phyloP scores from a whole-genome alignment of 1,140 invertebrate genomes.

The Drosophila pseudoananassae region DNA sequence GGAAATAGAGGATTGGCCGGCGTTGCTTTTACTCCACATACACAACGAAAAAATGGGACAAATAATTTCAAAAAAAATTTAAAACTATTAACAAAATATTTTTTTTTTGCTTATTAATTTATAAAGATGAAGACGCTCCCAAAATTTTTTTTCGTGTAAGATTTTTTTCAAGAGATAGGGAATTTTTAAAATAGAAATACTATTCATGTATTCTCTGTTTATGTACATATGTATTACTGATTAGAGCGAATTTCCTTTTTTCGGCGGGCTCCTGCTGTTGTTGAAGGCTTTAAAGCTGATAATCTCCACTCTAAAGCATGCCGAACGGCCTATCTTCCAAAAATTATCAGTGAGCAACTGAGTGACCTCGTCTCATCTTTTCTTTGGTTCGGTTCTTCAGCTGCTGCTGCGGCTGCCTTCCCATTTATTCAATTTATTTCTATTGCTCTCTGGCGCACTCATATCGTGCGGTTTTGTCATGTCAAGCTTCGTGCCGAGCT shows the following conservation, averaged over 20 bases:
- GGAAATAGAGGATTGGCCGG: conserved; percentile 66
- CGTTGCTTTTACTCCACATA: conserved; percentile 20
- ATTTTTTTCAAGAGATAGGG: not conserved
- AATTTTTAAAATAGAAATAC: not conserved
- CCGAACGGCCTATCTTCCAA: conserved; percentile 64
- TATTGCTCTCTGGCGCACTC: conserved; percentile 51
- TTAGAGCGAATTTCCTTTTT: conserved; percentile 1
- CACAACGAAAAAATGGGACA: conserved; percentile 2
- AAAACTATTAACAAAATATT: too few species aligned
- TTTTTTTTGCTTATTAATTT: too few species aligned
- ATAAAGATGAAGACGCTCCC: too few species aligned
- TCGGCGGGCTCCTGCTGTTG: conserved; percentile 4
- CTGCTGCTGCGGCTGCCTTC: conserved; percentile 37
- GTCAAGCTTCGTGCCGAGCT: conserved; percentile 28
- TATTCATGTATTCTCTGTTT: not conserved
- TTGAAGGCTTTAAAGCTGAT: conserved; percentile 31
- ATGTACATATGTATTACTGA: not conserved
- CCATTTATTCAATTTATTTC: conserved; percentile 81
- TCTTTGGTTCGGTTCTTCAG: conserved; percentile 26
- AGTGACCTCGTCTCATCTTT: conserved; percentile 56
- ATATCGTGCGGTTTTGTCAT: conserved; percentile 26
- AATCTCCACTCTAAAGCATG: conserved; percentile 64
- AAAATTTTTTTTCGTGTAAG: not conserved
- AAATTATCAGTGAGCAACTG: conserved; percentile 62
- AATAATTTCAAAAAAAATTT: not conserved